Base-by-base conservation (phyloP, 2,113 vertebrate species). In the Saimiri boliviensis region DNA sequence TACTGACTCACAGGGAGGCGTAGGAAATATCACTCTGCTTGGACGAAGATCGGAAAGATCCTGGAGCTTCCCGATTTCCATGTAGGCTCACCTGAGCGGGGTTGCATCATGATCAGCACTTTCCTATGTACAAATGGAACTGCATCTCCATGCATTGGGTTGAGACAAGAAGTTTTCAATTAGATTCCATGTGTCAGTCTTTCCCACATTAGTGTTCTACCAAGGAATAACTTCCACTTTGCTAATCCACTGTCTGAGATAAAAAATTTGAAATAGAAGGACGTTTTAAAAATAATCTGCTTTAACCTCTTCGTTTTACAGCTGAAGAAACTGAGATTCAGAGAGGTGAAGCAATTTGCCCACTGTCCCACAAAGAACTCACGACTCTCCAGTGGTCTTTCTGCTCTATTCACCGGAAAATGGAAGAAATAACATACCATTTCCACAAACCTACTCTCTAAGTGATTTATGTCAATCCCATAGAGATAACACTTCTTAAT, bases 251-350 rank as follows among this genome's bases (percentile, higher is more conserved):
- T 13, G n/a, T 81, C 23, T 40, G n/a, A 63, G 23, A 82, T 87
- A 86, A 86, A 70, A 70, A 82, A 90, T 86, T 37, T 56, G 27
- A 93, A 93, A 30, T n/a, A 60, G n/a, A 77, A 95, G 23, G 30
- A 30, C 3, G 82, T 42, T 90, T 93, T 42, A 79, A 93, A 73
- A 45, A 73, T 42, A 54, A 82, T 70, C 30, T 92, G 5, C 66
- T 82, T 77, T 68, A 58, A 49, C 6, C 2, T 23, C 27, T 45
- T 86, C 52, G 5, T 77, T 95, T 86, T 89, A 79, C 35, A 66
- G 54, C 63, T 25, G 71, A 79, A 91, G 32, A 80, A 58, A 79
- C 27, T 81, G 40, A 86, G 68, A 86, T 27, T 89, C 63, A 85
- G 37, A 58, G 45, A 83, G 35, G 7, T 30, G 35, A 63, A 71